phyloP scores from a whole-genome alignment of 2,797 vertebrate species.

The Jordanella pulchra region DNA sequence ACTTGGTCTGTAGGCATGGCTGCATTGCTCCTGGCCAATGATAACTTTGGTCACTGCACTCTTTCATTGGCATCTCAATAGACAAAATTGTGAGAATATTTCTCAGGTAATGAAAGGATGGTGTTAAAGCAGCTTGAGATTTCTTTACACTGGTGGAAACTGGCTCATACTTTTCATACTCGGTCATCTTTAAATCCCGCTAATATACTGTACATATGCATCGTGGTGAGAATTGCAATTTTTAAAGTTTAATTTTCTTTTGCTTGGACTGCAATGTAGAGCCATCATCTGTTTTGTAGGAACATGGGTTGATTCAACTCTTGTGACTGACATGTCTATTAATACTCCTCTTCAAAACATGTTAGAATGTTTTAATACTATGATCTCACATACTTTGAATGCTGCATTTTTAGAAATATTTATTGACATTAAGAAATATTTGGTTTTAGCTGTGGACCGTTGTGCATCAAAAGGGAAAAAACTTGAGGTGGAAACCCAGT shows the following conservation, averaged over 20 bases:
- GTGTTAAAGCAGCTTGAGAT: not conserved
- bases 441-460: conserved; percentile 37
- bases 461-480: conserved; percentile 26
- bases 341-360: conserved; percentile 38
- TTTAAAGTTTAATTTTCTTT: not conserved
- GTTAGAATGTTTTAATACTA: conserved; percentile 37
- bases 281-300: conserved; percentile 42
- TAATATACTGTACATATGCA: not conserved
- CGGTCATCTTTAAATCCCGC: not conserved
- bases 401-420: conserved; percentile 51
- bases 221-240: conserved; percentile 13
- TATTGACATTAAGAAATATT: conserved; percentile 53
- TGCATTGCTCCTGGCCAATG: not conserved
- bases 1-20: not conserved
- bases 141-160: not conserved
- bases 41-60: not conserved
- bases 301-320: conserved; percentile 25
- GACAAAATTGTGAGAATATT: not conserved
- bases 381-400: conserved; percentile 60
- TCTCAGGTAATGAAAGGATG: not conserved
- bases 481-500: conserved; percentile 52
- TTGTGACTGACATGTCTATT: conserved; percentile 50
- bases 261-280: conserved; percentile 17
- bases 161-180: not conserved
- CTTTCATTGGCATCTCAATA: not conserved